A percentile compares a stretch with the other conserved stretches of the same genome.
Evolutionary conservation across 2,888 invertebrate species (phyloP).

Genomic region (Gymnoscelis rufifasciata): DNA sequence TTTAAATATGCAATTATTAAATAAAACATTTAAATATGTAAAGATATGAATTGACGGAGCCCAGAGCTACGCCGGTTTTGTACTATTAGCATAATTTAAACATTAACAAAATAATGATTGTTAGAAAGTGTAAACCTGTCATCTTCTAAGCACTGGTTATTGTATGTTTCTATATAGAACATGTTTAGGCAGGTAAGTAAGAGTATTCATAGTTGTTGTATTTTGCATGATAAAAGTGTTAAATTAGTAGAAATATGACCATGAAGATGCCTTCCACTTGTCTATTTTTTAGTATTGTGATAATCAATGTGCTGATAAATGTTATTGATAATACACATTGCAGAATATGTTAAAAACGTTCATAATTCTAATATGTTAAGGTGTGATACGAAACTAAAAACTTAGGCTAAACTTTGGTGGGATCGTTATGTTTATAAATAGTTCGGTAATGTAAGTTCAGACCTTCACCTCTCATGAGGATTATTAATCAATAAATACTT

Average conservation of each 20-base stretch:
- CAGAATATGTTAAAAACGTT: background rate
- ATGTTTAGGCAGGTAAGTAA: too few species aligned
- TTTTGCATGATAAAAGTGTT: too few species aligned
- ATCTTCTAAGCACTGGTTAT: conserved; percentile 26
- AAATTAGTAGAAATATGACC: too few species aligned
- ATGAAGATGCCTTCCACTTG: too few species aligned
- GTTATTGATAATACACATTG: too few species aligned
- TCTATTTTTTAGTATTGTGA: too few species aligned
- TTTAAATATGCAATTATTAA: conserved; percentile 37
- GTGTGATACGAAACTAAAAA: conserved; percentile 58
- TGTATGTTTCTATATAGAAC: too few species aligned
- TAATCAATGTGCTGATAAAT: too few species aligned
- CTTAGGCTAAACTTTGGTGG: conserved; percentile 78
- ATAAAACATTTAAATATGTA: conserved; percentile 28
- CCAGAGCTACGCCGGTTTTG: conserved; percentile 29
- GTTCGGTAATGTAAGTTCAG: conserved; percentile 54
- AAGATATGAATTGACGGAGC: conserved; percentile 11
- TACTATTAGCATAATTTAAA: conserved; percentile 23
- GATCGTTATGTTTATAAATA: conserved; percentile 65
- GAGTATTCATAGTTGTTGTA: too few species aligned
- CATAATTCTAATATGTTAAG: conserved; percentile 41
- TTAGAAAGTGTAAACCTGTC: conserved; percentile 4
- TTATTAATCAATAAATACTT: conserved; percentile 15
- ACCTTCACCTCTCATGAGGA: conserved; percentile 29
- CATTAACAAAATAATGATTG: conserved; percentile 2